Percentiles rank a stretch among this genome's conserved stretches.
These are phyloP conservation scores for Limnephilus marmoratus DNA, from an alignment of 2,888 invertebrate genomes.

Conservation along the genomic window DNA sequence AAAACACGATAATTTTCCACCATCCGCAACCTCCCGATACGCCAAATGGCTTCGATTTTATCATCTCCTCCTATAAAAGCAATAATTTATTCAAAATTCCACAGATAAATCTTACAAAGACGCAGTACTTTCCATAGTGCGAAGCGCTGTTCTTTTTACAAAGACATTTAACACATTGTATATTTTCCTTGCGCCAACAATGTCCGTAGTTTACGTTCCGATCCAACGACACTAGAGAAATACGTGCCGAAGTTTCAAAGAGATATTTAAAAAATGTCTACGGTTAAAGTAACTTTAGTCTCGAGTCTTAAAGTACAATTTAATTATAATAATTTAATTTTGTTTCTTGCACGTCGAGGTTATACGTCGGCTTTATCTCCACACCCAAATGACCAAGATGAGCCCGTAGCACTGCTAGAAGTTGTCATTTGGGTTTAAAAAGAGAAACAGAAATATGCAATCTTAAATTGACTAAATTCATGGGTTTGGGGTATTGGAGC, in stretches of 20 bases:
- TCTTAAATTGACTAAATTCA: too few relatives aligned
- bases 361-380: too few relatives aligned
- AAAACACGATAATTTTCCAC: not conserved
- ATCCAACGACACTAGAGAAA: not conserved
- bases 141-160: not conserved
- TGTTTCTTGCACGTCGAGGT: too few relatives aligned
- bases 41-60: not conserved
- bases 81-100: not conserved
- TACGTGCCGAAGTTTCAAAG: not conserved
- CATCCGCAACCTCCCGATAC: not conserved
- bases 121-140: not conserved
- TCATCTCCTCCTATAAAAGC: not conserved
- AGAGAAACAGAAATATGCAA: too few relatives aligned
- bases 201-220: not conserved
- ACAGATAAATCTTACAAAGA: not conserved
- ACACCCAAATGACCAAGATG: too few relatives aligned
- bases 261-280: not conserved
- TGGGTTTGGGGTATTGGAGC: too few relatives aligned
- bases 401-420: too few relatives aligned
- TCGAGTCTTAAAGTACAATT: not conserved
- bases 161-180: not conserved
- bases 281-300: not conserved
- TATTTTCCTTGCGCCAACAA: not conserved
- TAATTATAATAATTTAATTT: too few relatives aligned
- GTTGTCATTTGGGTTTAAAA: too few relatives aligned